These are phyloP conservation scores for Hemiprocne comata DNA, from an alignment of 2,113 vertebrate genomes.

Conservation along the genomic window DNA sequence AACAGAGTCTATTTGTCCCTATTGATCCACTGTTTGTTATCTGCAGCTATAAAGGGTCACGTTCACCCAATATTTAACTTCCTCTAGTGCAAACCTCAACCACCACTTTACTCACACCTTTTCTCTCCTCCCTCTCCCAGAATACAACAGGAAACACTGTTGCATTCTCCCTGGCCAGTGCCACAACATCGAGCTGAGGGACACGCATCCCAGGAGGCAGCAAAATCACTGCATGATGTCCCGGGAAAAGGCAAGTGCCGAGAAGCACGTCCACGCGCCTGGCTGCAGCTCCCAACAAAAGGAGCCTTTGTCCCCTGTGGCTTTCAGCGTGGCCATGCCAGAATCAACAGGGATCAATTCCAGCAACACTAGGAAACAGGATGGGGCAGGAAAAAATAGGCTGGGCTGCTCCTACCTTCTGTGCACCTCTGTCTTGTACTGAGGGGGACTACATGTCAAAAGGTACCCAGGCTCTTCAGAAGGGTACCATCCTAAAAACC, in stretches of 20 bases:
- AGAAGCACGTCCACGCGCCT: not conserved
- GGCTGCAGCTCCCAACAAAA: conserved; percentile 33
- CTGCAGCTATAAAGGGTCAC: not conserved
- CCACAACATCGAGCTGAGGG: fast-evolving
- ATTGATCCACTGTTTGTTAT: not conserved
- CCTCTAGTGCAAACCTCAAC: not conserved
- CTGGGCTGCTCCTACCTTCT: not conserved
- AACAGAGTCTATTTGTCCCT: not conserved
- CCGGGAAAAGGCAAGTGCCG: not conserved
- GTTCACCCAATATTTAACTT: not conserved
- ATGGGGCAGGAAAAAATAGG: not conserved
- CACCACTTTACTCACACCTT: not conserved
- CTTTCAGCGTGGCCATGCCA: not conserved
- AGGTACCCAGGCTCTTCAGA: not conserved
- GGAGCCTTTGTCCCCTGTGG: conserved; percentile 14
- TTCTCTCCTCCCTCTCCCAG: not conserved
- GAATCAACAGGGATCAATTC: not conserved
- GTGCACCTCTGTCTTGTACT: not conserved
- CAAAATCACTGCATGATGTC: not conserved
- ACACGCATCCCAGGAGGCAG: not conserved
- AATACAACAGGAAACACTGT: fast-evolving
- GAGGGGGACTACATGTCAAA: not conserved
- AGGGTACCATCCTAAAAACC: not conserved
- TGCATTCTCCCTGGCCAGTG: not conserved
- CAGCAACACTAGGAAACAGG: not conserved